These are phyloP conservation scores for Hybos culiciformis DNA, from an alignment of 2,888 invertebrate genomes.

Conservation along the genomic window DNA sequence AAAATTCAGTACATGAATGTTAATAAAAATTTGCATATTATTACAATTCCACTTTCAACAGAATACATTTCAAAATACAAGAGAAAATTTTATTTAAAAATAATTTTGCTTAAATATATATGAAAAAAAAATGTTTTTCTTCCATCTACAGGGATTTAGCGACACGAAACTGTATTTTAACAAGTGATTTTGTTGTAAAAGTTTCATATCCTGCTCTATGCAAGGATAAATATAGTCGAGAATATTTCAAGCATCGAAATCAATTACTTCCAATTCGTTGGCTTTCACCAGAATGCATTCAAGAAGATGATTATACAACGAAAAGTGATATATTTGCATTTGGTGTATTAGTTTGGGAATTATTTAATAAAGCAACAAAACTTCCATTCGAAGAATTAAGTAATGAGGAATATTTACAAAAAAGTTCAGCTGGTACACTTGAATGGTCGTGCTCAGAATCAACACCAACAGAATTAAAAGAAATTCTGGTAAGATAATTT, in stretches of 20 bases:
- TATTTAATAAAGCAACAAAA: constrained; percentile 65
- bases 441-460: constrained; percentile 54
- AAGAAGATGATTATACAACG: constrained; percentile 81
- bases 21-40: too few relatives aligned
- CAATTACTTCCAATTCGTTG: constrained; percentile 78
- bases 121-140: too few relatives aligned
- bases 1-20: too few relatives aligned
- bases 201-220: constrained; percentile 66
- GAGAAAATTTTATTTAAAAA: too few relatives aligned
- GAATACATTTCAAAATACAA: too few relatives aligned
- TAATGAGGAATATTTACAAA: constrained; percentile 32
- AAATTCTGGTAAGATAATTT: constrained; percentile 41
- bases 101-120: too few relatives aligned
- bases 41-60: too few relatives aligned
- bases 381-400: constrained; percentile 46
- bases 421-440: constrained; percentile 39
- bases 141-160: constrained; percentile 61
- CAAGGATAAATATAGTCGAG: constrained; percentile 75
- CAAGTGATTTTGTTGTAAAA: constrained; percentile 65
- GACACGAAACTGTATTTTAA: constrained; percentile 79
- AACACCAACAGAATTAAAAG: constrained; percentile 47
- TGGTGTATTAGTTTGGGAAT: constrained; percentile 81
- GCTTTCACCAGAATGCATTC: constrained; percentile 78
- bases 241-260: constrained; percentile 77
- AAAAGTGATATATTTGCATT: constrained; percentile 90